Evolutionary conservation across 2,797 vertebrate genomes (phyloP).

Genomic region (Acrocephalus scirpaceus): DNA sequence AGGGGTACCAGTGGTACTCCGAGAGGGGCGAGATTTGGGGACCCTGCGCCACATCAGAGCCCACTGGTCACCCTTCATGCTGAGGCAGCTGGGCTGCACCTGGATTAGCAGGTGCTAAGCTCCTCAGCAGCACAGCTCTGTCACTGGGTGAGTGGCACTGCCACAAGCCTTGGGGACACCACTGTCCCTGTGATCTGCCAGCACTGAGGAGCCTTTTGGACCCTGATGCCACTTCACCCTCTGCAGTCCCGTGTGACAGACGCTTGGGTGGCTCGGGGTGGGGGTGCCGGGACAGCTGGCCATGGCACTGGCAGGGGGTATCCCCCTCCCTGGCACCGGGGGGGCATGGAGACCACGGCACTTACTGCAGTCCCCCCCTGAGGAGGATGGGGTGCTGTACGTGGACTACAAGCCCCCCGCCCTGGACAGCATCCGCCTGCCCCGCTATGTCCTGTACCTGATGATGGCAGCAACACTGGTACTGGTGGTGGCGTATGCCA

Average conservation of each 20-base stretch:
- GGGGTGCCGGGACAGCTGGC: neutral
- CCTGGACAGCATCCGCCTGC: slow-evolving; percentile 86
- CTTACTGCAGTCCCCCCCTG: neutral
- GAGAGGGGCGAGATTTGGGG: neutral
- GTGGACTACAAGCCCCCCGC: slow-evolving; percentile 85
- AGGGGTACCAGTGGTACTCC: neutral
- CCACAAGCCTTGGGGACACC: neutral
- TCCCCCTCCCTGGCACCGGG: fast-evolving
- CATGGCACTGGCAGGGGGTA: neutral
- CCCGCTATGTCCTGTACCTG: slow-evolving; percentile 83
- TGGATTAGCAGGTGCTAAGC: slow-evolving; percentile 32
- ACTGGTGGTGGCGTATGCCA: slow-evolving; percentile 87
- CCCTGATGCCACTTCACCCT: neutral
- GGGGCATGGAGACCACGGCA: neutral
- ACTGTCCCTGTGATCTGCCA: fast-evolving
- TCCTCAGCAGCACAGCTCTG: neutral
- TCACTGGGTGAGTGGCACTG: fast-evolving
- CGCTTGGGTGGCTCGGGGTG: fast-evolving
- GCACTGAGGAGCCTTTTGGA: fast-evolving
- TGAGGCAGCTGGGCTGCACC: neutral
- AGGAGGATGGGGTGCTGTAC: slow-evolving; percentile 75
- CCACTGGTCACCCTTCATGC: neutral
- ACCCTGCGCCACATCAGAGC: fast-evolving
- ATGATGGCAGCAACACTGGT: slow-evolving; percentile 83
- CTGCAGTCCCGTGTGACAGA: fast-evolving